Conservation (phyloP, 2,113 vertebrate genomes). For the Platycercus adscitus region DNA sequence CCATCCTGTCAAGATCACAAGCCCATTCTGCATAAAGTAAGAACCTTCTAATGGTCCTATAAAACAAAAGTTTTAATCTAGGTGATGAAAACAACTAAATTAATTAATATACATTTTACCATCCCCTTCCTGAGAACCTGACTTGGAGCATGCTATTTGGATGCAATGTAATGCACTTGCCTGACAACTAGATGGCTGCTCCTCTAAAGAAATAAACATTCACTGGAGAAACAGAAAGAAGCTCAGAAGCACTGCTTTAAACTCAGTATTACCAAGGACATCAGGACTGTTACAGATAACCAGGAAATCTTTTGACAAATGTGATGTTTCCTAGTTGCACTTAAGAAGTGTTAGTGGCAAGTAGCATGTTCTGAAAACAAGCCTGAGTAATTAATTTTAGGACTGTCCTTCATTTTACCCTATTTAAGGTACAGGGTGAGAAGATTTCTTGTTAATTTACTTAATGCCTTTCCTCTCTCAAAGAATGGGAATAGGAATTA, state of each 20-base stretch:
- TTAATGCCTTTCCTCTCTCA: neutral
- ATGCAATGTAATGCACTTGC: neutral
- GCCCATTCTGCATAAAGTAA: neutral
- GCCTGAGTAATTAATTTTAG: neutral
- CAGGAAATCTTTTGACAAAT: neutral
- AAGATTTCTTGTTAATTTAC: neutral
- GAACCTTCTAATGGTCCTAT: neutral
- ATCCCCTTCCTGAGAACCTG: neutral
- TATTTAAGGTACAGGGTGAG: neutral
- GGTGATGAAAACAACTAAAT: neutral
- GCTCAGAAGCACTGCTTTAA: neutral
- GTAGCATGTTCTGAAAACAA: neutral
- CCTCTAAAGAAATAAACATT: neutral
- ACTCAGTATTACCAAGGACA: neutral
- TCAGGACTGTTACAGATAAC: neutral
- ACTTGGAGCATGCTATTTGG: neutral
- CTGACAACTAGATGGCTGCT: neutral
- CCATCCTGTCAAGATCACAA: neutral
- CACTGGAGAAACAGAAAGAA: neutral
- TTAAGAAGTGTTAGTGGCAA: neutral
- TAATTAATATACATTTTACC: neutral
- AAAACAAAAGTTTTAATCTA: neutral
- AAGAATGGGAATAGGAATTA: neutral
- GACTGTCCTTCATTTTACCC: neutral
- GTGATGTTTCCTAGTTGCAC: neutral